These are phyloP conservation scores for Petrophora chlorosata DNA, from an alignment of 2,888 invertebrate species.

Conservation along the genomic window DNA sequence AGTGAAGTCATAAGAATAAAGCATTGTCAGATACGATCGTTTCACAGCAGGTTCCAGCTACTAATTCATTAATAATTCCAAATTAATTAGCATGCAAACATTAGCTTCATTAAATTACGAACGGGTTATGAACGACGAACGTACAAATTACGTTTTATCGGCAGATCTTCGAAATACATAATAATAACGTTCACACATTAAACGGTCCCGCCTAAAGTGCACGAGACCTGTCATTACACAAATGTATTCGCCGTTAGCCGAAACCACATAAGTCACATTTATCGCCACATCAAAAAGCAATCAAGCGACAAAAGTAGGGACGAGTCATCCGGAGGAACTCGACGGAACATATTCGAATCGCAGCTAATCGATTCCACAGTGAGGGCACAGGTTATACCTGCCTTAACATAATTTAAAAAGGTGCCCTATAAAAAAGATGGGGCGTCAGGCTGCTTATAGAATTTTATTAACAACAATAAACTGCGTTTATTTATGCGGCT, in stretches of 20 bases:
- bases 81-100: conserved; percentile 31
- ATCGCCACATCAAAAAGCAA: conserved; percentile 82
- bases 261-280: conserved; percentile 82
- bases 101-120: conserved; percentile 17
- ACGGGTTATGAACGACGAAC: conserved; percentile 21
- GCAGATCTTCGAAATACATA: conserved; percentile 19
- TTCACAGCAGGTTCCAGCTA: conserved; percentile 14
- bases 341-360: conserved; percentile 63
- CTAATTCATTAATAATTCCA: conserved; percentile 18
- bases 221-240: conserved; percentile 72
- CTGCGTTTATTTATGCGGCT: conserved; percentile 43
- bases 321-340: conserved; percentile 66
- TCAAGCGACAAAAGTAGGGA: conserved; percentile 76
- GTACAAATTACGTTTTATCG: conserved; percentile 21
- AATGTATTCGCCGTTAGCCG: conserved; percentile 64
- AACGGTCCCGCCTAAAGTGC: conserved; percentile 67
- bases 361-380: conserved; percentile 69
- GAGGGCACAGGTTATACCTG: conserved; percentile 57
- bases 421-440: conserved; percentile 56
- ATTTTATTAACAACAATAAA: conserved; percentile 53
- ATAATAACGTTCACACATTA: conserved; percentile 70
- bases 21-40: conserved; percentile 8
- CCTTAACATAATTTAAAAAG: conserved; percentile 60
- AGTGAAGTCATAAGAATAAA: conserved; percentile 5
- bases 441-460: conserved; percentile 45